Evolutionary conservation across 2,888 invertebrate genomes (phyloP).

Genomic region (Escarpia spicata): DNA sequence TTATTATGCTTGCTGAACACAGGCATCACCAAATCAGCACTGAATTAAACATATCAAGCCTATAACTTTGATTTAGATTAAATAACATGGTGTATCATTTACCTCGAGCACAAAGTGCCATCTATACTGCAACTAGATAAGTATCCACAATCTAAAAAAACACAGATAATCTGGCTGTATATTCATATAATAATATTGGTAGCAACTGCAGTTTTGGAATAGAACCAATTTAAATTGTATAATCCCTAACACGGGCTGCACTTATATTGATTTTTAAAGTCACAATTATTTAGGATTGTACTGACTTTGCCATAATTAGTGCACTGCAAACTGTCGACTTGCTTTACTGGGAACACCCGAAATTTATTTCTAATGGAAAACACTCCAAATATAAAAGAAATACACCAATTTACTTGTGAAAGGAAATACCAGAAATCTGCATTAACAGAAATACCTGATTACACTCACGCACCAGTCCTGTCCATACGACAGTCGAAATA

Average conservation of each 20-base stretch:
- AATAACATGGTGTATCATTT: neutral
- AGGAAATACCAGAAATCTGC: neutral
- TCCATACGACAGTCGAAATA: neutral
- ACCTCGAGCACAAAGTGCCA: neutral
- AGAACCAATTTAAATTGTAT: too few relatives aligned
- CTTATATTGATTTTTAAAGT: too few relatives aligned
- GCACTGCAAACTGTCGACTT: neutral
- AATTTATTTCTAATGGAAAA: neutral
- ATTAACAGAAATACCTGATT: neutral
- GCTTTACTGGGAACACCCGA: neutral
- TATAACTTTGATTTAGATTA: neutral
- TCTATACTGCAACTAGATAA: neutral
- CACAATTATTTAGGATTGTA: too few relatives aligned
- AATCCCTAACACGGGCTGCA: too few relatives aligned
- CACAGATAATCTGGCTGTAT: neutral
- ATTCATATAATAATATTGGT: too few relatives aligned
- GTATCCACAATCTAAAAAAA: neutral
- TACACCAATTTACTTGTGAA: neutral
- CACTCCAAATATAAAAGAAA: neutral
- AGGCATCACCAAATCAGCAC: too few relatives aligned
- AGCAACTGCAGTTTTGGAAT: too few relatives aligned
- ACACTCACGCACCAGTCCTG: neutral
- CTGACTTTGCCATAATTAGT: neutral
- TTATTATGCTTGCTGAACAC: too few relatives aligned
- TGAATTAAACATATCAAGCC: too few relatives aligned